A percentile compares a stretch with the other conserved stretches of the same genome.
These are phyloP conservation scores for Cromileptes altivelis DNA, from an alignment of 2,113 vertebrate genomes.

Conservation along the genomic window DNA sequence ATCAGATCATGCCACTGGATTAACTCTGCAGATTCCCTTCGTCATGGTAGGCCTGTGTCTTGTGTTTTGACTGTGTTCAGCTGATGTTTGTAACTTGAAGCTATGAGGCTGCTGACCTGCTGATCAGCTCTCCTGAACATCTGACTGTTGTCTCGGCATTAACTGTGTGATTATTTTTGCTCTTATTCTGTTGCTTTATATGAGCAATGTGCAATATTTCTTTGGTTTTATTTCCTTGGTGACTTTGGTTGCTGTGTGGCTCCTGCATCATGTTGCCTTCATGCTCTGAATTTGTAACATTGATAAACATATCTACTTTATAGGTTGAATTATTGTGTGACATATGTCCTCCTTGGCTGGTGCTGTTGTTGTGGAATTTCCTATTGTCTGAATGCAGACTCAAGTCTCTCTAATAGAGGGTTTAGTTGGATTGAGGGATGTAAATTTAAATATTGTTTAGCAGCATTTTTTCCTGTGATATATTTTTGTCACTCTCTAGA, in stretches of 20 bases:
- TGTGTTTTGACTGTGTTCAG: neutral
- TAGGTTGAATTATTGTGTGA: neutral
- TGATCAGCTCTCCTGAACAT: neutral
- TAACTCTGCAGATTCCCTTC: neutral
- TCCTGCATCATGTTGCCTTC: neutral
- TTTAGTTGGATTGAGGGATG: neutral
- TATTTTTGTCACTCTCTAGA: neutral
- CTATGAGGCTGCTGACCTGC: neutral
- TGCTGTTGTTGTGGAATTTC: constrained; percentile 5
- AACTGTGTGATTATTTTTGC: neutral
- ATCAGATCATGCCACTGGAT: neutral
- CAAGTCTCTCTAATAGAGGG: neutral
- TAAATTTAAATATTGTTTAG: neutral
- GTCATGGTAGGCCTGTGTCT: neutral
- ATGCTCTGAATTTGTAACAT: neutral
- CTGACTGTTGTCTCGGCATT: neutral
- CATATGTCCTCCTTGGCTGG: neutral
- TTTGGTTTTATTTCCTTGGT: neutral
- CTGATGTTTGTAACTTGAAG: neutral
- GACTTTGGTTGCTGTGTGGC: neutral
- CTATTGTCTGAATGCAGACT: neutral
- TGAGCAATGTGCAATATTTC: neutral
- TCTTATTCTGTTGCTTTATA: neutral
- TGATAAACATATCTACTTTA: neutral
- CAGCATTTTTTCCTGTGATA: neutral